Conservation (phyloP, 2,797 vertebrate species). For the Coregonus sp. region DNA sequence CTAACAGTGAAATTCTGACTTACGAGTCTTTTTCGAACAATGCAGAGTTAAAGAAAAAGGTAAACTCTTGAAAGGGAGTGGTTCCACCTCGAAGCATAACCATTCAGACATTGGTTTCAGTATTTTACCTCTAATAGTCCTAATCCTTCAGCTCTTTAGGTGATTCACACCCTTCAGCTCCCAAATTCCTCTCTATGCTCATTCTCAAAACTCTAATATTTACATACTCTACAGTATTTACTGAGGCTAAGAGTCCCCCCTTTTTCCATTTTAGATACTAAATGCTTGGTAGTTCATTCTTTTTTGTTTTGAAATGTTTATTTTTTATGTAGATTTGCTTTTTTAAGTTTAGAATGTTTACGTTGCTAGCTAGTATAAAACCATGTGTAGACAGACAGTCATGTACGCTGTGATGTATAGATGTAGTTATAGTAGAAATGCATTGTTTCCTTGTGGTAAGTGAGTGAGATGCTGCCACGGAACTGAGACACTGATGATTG, state of each 20-base stretch:
- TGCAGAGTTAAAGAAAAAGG: too few species aligned
- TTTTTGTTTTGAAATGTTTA: slow-evolving; percentile 19
- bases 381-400: slow-evolving; percentile 82
- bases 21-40: too few species aligned
- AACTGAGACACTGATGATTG: slow-evolving; percentile 96
- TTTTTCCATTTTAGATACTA: slow-evolving; percentile 81
- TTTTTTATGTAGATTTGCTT: slow-evolving; percentile 12
- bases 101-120: not conserved
- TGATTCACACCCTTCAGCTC: not conserved
- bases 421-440: slow-evolving; percentile 88
- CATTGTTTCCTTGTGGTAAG: slow-evolving; percentile 95
- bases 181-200: not conserved
- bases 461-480: slow-evolving; percentile 91
- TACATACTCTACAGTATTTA: slow-evolving; percentile 62
- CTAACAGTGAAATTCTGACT: too few species aligned
- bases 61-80: not conserved
- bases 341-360: slow-evolving; percentile 23
- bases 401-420: slow-evolving; percentile 93
- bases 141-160: not conserved
- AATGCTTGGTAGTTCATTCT: slow-evolving; percentile 72
- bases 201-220: not conserved
- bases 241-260: slow-evolving; percentile 90
- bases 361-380: slow-evolving; percentile 85
- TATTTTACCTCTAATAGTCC: not conserved
- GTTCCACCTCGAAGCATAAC: not conserved